Evolutionary conservation across 1,140 invertebrate genomes (phyloP), one percentile per base, ranked within the genome.

Genomic region (Wasmannia auropunctata): DNA sequence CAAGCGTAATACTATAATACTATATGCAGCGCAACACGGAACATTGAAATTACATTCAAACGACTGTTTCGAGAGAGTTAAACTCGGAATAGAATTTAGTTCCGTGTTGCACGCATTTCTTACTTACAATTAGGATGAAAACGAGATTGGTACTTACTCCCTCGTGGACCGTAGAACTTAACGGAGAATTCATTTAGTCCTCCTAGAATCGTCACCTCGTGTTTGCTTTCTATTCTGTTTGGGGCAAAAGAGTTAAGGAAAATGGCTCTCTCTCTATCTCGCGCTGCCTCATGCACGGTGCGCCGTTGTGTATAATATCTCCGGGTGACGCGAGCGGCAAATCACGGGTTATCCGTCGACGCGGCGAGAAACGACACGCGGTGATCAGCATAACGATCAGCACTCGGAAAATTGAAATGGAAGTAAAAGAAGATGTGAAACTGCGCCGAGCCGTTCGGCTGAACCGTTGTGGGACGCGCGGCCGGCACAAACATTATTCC

Each of bases 151-250:
- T 95, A 98, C 97, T 98, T 95, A 98, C 98, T 99, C 94, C 98
- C 98, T 92, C 98, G 96, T 75, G 99, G 99, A 60, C 99, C 99
- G 95, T 99, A 99, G 96, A 99, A 99, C 96, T 99, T 99, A 54
- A 99, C 99, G 95, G 98, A 99, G 96, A 99, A 99, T 96, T 99
- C 99, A 96, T 99, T 99, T 63, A 99, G 96, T 69, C 99, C 99
- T 84, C 99, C 98, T 43, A 99, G 96, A 92, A 99, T 99, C 25
- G 99, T 99, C 54, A 99, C 99, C 95, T 99, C 99, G 95, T 99
- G 99, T 95, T 99, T 99, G 94, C 98, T 99, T 96, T 99, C 99
- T 95, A 99, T 99, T 92, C 98, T 98, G 94, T 95, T 86, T 65
- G 31, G 72, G 65, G 14, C 16, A 65, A 40, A 72, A 65, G 69